Evolutionary conservation across 2,888 invertebrate genomes (phyloP).

Genomic region (Junonia oenone): DNA sequence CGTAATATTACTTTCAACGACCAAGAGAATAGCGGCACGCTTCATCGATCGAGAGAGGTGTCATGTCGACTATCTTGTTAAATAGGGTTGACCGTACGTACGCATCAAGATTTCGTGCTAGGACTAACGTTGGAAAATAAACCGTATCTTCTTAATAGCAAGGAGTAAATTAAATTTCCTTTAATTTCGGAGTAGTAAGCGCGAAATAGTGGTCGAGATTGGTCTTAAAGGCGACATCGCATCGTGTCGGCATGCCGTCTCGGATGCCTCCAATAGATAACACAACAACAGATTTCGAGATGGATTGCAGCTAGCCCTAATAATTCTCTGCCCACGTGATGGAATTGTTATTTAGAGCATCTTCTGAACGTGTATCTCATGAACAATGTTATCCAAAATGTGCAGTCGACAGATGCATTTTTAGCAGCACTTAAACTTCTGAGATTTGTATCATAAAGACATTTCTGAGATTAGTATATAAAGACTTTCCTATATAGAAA

Average conservation of each 20-base stretch:
- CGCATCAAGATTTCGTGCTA: constrained; percentile 20
- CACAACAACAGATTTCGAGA: constrained; percentile 45
- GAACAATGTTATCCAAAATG: constrained; percentile 9
- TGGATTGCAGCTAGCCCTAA: constrained; percentile 34
- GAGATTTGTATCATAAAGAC: too few species aligned
- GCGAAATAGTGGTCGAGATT: constrained; percentile 49
- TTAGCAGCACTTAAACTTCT: too few species aligned
- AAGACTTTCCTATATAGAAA: too few species aligned
- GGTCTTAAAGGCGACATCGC: constrained; percentile 40
- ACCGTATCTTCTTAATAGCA: constrained; percentile 18
- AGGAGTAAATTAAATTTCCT: constrained; percentile 21
- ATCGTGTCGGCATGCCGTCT: constrained; percentile 32
- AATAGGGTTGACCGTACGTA: constrained; percentile 46
- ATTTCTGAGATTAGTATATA: too few species aligned
- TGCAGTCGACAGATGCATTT: neutral
- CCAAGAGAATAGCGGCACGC: constrained; percentile 45
- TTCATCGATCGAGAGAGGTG: constrained; percentile 50
- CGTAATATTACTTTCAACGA: constrained; percentile 37
- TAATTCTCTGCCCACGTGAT: constrained; percentile 35
- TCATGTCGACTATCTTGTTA: constrained; percentile 47
- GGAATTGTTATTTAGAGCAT: constrained; percentile 28
- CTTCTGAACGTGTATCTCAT: constrained; percentile 22
- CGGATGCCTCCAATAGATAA: constrained; percentile 66
- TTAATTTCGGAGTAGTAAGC: constrained; percentile 35
- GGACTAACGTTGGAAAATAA: constrained; percentile 22